Base-by-base conservation (phyloP, 1,140 invertebrate genomes). In the Brachionus rubens region DNA sequence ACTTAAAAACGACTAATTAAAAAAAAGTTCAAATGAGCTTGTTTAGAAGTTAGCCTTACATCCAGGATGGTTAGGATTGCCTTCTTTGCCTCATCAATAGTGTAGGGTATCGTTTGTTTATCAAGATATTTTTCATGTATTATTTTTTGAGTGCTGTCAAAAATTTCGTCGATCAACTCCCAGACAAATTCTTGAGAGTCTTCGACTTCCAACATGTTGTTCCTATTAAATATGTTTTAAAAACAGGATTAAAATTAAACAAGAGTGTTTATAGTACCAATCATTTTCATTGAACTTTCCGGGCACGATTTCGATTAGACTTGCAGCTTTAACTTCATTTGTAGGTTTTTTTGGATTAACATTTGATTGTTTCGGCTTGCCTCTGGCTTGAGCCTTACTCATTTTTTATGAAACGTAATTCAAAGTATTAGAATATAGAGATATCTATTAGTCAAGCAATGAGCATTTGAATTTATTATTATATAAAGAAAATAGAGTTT, bases 251-350 rank as follows among this genome's bases (percentile, higher is more conserved):
- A 33, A 68, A 75, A 47, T 5, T 9, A 48, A 14, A 16, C 6
- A 5, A 5, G 5, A 14, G 19, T 43, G 12, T 5, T 70, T 3
- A 76, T 26, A 78, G 70, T 80, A 84, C 83, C 83, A 85, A 76
- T 84, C 82, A 76, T 81, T 80, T 67, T 85, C 83, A 78, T 79
- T 83, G 68, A 81, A 84, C 80, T 83, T 84, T 48, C 83, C 83
- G 33, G 83, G 82, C 6, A 84, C 82, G 68, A 85, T 85, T 79
- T 85, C 83, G 75, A 75, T 4, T 16, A 75, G 9, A 30, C 24
- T 56, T 16, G 72, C 4, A 0, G 19, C 48, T 33, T 75, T 54
- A 7, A 28, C 6, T 41, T 72, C 68, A 14, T 26, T 40, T 14
- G 28, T 46, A 30, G 36, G 59, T 41, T 65, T 65, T 26, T 43